Base-by-base conservation (phyloP, 2,888 invertebrate species). In the Caenorhabditis sulstoni region DNA sequence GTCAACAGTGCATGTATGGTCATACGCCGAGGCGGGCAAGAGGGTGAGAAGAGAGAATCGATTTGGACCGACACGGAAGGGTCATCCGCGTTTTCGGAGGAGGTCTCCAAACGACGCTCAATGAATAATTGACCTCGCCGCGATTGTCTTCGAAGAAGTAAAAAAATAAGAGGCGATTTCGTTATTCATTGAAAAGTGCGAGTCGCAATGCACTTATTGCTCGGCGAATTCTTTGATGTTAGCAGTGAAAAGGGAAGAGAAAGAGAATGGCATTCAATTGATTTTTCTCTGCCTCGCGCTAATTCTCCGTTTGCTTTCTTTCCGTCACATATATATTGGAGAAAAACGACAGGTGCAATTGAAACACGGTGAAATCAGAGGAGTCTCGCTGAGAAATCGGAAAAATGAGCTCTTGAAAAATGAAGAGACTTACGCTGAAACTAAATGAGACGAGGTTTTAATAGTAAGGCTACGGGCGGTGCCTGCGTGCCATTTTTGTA, bases 1-100 rank as follows among this genome's bases (percentile, higher is more conserved):
- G 65, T 64, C 73, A 57, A 73, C 73, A 73, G 73, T 73, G 73
- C 73, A 73, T 73, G 73, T 64, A 73, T 73, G 64, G 73, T 73
- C 57, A 73, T 64, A 71, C 57, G 55, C 29, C 29, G 16, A 35
- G 37, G 2, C 11, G 55, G 35, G 49, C 16, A 29, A 50, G 44
- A 22, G 64, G 58, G 73, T 65, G 73, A 64, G 64, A 73, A 64
- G 57, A 64, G 64, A 61, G 58, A 73, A 73, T 73, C 73, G 73
- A 73, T 73, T 71, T 44, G 59, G 50, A 59, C 49, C 39, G 29
- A 47, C 22, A 37, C 37, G 55, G 20, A 12, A 16, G 58, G 62
- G 62, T 49, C 62, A 71, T 71, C 62, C 44, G 41, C 59, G 50
- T 68, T 29, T 29, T n/a, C n/a, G n/a, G n/a, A 29, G 58, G 52